phyloP scores from a whole-genome alignment of 2,888 invertebrate genomes.

The Lasioglossum morio region DNA sequence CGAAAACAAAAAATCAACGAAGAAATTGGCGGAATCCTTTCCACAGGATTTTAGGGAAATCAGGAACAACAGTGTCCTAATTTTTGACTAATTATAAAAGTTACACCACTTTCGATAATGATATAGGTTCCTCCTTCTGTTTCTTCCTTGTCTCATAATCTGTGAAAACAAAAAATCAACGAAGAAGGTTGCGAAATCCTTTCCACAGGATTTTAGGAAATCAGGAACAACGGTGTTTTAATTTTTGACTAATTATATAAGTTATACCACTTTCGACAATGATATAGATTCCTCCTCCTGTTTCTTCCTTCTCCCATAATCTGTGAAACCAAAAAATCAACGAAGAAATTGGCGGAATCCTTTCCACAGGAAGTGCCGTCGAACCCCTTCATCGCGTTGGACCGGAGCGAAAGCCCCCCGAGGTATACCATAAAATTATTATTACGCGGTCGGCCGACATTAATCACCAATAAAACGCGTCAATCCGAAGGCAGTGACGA shows the following conservation, averaged over 20 bases:
- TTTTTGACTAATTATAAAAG: too few relatives aligned
- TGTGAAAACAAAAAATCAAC: too few relatives aligned
- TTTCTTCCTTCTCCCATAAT: not conserved
- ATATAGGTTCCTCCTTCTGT: too few relatives aligned
- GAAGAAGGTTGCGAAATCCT: too few relatives aligned
- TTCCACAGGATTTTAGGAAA: too few relatives aligned
- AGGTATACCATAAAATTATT: slow-evolving; percentile 50
- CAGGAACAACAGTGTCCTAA: too few relatives aligned
- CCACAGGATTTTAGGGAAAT: too few relatives aligned
- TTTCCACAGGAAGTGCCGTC: slow-evolving; percentile 15
- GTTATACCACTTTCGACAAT: not conserved
- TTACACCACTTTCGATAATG: too few relatives aligned
- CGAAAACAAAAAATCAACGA: not conserved
- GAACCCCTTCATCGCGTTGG: not conserved
- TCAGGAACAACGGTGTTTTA: too few relatives aligned
- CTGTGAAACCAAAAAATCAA: not conserved
- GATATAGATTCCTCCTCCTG: not conserved
- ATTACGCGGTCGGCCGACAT: slow-evolving; percentile 48
- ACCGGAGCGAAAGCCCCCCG: slow-evolving; percentile 10
- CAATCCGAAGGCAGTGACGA: slow-evolving; percentile 43
- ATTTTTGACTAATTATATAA: not conserved
- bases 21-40: not conserved
- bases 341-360: not conserved
- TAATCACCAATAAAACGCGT: slow-evolving; percentile 58
- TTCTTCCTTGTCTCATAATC: too few relatives aligned